Evolutionary conservation across 2,113 vertebrate genomes (phyloP), one percentile per base, ranked within the genome.

Genomic region (Trochalopteron elliotii): DNA sequence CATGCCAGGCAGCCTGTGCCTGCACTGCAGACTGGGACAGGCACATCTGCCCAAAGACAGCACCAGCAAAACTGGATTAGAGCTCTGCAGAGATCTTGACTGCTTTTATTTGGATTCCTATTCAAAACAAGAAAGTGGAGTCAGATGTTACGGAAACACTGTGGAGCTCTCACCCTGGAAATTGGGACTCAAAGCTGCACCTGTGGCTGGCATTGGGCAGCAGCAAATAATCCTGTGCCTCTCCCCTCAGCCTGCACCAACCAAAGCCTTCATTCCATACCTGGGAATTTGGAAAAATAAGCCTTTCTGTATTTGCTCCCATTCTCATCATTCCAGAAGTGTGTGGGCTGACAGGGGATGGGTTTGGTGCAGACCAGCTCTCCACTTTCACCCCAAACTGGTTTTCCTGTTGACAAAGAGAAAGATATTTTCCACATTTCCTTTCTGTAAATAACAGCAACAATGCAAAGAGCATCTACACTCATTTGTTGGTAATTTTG

Each of bases 301-400:
- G 99, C 99, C 93, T 99, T 99, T 90, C 98, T 96, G 95, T 99
- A 99, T 96, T 99, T 99, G 98, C 50, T 98, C 10, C 98, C 98
- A 3, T 98, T 98, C 83, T 99, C 99, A 3, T 99, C 99, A 0
- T 99, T 99, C 99, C 99, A 99, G 98, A 99, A 99, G 96, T 99
- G 98, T 0, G 99, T 99, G 72, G 99, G 99, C 95, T 99, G 99
- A 79, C 99, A 99, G 55, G 99, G 99, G 37, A 99, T 96, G 2
- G 99, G 99, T 93, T 98, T 99, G 75, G 98, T 98, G 89, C 99
- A 99, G 78, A 99, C 99, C 89, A 99, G 98, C 98, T 99, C 99
- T 3, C 99, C 99, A 4, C 99, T 99, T 94, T 99, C 98, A 5
- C 99, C 99, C 99, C 99, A 99, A 2, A 99, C 98, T 2, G 98